Evolutionary conservation across 2,113 vertebrate genomes (phyloP), one percentile per base, ranked within the genome.

Genomic region (Paracanthobrama guichenoti): DNA sequence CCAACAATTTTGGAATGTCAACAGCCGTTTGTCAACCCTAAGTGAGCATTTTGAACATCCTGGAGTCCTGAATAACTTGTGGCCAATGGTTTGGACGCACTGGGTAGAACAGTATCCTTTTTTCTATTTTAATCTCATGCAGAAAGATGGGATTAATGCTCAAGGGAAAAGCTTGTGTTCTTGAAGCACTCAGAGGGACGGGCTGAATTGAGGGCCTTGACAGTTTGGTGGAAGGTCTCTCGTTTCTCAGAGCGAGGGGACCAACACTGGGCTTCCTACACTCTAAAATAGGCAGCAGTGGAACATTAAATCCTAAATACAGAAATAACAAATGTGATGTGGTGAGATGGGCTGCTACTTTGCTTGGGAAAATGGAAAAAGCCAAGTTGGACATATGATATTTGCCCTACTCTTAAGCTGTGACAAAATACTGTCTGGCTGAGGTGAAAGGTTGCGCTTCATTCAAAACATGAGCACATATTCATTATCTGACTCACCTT

Each of bases 1-100:
- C 62, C 57, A 20, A 48, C 6, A 31, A 81, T 84, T 72, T 12
- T 60, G 81, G 87, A 93, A 93, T 91, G 89, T 91, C 87, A 90
- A 91, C 88, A 90, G 85, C 20, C 80, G 1, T 87, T 90, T 89
- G 84, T 91, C 87, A 86, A 85, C 48, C 42, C 59, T 76, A 84
- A 77, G 20, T 64, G 75, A 73, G 75, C 77, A 50, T 87, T 64
- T 26, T 53, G 16, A 44, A 44, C 26, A 16, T 83, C 44, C 16
- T 75, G 72, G 11, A 39, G 55, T 16, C 42, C 24, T 73, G 16
- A 26, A 59, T 44, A 57, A 84, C 24, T 71, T 16, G 1, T 28
- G 76, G 24, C 83, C 31, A n/a, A 79, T 48, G n/a, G n/a, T 44
- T 24, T 13, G n/a, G 62, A 74, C 14, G 5, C 55, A 22, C 1